A percentile compares a stretch with the other conserved stretches of the same genome.
Evolutionary conservation across 2,797 vertebrate genomes (phyloP).

Genomic region (Tadarida brasiliensis): DNA sequence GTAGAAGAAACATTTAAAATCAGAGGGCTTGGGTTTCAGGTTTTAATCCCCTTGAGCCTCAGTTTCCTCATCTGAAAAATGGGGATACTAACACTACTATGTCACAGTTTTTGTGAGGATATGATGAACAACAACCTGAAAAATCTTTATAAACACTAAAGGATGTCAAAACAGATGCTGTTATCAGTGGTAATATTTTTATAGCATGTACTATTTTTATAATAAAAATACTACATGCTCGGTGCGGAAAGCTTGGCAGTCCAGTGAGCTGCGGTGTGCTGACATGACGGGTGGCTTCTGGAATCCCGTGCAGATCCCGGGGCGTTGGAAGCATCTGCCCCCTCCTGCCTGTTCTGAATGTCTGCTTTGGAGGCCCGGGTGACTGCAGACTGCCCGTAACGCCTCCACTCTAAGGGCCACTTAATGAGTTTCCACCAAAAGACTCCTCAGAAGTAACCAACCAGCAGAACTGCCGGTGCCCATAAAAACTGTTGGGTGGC

Average conservation of each 20-base stretch:
- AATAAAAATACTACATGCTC: conserved; percentile 29
- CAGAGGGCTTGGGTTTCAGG: not conserved
- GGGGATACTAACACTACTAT: not conserved
- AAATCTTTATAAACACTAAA: conserved; percentile 7
- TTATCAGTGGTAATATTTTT: conserved; percentile 40
- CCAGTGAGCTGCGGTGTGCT: not conserved
- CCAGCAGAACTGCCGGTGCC: not conserved
- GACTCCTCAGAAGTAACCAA: conserved; percentile 13
- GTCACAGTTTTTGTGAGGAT: not conserved
- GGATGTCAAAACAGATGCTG: conserved; percentile 19
- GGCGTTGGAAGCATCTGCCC: conserved; percentile 32
- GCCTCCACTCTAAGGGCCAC: not conserved
- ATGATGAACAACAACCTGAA: not conserved
- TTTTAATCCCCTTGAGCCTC: not conserved
- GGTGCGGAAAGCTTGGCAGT: conserved; percentile 7
- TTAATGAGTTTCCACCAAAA: not conserved
- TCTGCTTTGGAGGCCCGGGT: not conserved
- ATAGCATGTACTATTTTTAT: not conserved
- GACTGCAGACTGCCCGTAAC: not conserved
- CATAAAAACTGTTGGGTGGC: not conserved
- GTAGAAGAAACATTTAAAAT: not conserved
- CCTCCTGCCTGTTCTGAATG: not conserved
- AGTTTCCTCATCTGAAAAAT: conserved; percentile 22
- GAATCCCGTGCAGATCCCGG: not conserved
- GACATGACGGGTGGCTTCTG: not conserved